A percentile compares a stretch with the other conserved stretches of the same genome.
Evolutionary conservation across 2,113 vertebrate genomes (phyloP).

Genomic region (Alectura lathami): DNA sequence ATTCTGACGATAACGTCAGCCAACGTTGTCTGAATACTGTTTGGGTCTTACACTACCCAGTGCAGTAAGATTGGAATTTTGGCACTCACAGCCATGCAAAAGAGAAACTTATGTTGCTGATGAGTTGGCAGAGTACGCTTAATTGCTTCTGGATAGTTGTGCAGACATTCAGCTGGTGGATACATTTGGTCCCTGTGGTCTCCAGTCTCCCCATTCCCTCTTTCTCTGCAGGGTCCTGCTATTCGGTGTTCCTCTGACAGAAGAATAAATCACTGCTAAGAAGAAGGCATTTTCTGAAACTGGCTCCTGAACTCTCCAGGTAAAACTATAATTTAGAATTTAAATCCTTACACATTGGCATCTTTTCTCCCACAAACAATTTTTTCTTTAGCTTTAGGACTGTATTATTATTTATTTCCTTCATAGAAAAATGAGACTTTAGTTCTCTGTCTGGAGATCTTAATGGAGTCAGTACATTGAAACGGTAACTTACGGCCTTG

Average conservation of each 20-base stretch:
- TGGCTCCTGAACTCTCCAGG: not conserved
- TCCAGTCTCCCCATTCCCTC: not conserved
- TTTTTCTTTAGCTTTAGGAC: not conserved
- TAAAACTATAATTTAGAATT: not conserved
- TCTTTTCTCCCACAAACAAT: not conserved
- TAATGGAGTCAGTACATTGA: not conserved
- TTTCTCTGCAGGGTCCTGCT: not conserved
- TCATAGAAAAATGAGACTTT: not conserved
- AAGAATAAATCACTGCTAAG: not conserved
- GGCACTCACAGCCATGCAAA: not conserved
- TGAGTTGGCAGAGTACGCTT: not conserved
- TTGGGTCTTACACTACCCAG: not conserved
- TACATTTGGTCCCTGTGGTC: not conserved
- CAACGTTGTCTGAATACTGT: not conserved
- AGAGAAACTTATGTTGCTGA: not conserved
- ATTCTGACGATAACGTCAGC: not conserved
- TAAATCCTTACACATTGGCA: not conserved
- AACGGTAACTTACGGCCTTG: not conserved
- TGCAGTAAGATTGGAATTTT: not conserved
- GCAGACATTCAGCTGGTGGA: not conserved
- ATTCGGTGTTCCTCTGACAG: not conserved
- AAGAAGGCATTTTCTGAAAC: not conserved
- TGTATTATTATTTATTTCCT: not conserved
- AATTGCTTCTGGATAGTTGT: not conserved
- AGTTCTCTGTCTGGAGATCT: not conserved